Base-by-base conservation (phyloP, 2,797 vertebrate species). In the Gastrophryne carolinensis region DNA sequence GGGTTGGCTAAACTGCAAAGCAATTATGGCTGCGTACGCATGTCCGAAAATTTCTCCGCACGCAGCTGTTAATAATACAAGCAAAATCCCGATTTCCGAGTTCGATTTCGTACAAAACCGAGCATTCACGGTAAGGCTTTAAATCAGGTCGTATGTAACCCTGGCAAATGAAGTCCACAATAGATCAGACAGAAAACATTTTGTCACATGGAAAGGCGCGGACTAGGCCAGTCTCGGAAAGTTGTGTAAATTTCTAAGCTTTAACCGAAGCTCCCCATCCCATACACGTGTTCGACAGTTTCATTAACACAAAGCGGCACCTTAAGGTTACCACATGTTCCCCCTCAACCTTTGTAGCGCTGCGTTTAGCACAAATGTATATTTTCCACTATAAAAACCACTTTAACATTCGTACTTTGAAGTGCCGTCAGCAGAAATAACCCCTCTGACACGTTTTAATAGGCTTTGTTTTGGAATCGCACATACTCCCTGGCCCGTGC, bases 231-330 rank as follows among this genome's bases (percentile, higher is more conserved):
- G n/a, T n/a, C n/a, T n/a, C n/a, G n/a, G n/a, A n/a, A n/a, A n/a
- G n/a, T n/a, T n/a, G n/a, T n/a, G n/a, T n/a, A n/a, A n/a, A n/a
- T n/a, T n/a, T 63, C 47, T 81, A 80, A 80, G 81, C 82, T 79
- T 85, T 83, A 71, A 66, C 83, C 85, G 79, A 83, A 81, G 83
- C 75, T 85, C 86, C 77, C 79, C 84, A 84, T 85, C 83, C 52
- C 34, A 79, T 83, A 73, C 60, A 64, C 72, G 82, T 81, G 73
- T 80, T 87, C 82, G 81, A 80, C 79, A 83, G 75, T 82, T 84
- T 89, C 84, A 83, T 89, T 87, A 85, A 84, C 81, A 84, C 82
- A 86, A 84, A 73, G 81, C 86, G 86, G 87, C 85, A 85, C 70
- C 34, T 81, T 73, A 80, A 84, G 79, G 74, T 85, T 84, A 81